phyloP scores from a whole-genome alignment of 2,113 vertebrate genomes.

The Oceanodroma tethys region DNA sequence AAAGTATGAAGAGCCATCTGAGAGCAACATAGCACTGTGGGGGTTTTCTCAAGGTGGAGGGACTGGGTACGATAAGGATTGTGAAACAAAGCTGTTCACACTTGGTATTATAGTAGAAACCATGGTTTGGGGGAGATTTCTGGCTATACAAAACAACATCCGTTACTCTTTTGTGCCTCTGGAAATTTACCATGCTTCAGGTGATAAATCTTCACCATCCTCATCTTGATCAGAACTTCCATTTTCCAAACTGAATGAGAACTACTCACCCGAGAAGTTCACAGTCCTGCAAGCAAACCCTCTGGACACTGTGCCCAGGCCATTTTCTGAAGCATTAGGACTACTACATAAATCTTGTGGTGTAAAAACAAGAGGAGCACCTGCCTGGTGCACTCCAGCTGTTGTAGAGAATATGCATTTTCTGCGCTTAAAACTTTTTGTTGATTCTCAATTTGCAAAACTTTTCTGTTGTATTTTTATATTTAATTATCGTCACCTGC shows the following conservation, averaged over 20 bases:
- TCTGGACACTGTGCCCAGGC: background rate
- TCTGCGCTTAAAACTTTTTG: background rate
- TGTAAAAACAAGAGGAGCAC: background rate
- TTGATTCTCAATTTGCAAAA: background rate
- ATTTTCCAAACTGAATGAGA: background rate
- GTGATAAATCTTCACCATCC: background rate
- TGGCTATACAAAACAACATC: background rate
- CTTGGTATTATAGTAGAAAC: background rate
- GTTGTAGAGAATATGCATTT: background rate
- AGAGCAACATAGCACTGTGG: background rate
- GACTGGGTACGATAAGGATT: rapidly evolving
- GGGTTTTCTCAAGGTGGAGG: rapidly evolving
- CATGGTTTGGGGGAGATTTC: background rate
- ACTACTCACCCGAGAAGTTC: background rate
- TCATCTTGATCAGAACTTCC: background rate
- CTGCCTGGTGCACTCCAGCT: background rate
- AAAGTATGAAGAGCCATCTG: background rate
- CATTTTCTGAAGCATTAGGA: background rate
- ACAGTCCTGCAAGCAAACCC: background rate
- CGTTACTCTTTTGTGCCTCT: background rate
- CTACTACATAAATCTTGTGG: background rate
- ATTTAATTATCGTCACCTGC: background rate
- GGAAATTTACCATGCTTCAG: background rate
- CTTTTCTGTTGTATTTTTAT: background rate
- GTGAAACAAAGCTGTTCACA: background rate